A percentile compares a stretch with the other conserved stretches of the same genome.
These are phyloP conservation scores for Branchipolynoe longqiensis DNA, from an alignment of 2,888 invertebrate genomes.

Conservation along the genomic window DNA sequence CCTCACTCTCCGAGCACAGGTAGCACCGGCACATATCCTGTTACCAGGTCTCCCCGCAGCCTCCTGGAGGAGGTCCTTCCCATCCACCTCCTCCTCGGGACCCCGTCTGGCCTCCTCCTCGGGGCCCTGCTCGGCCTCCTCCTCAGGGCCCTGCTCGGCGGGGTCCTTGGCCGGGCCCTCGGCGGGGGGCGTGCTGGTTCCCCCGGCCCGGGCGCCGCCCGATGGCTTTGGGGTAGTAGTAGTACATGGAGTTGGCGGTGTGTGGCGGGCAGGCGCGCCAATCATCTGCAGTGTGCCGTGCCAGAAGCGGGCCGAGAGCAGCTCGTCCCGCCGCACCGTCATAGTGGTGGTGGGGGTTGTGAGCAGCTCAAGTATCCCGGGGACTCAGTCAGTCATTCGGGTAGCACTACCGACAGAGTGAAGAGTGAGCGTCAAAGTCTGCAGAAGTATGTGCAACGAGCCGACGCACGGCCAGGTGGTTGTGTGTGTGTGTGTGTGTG, in stretches of 20 bases:
- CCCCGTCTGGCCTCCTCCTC: too few relatives aligned
- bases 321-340: constrained; percentile 14
- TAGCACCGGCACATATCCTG: too few relatives aligned
- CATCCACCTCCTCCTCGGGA: too few relatives aligned
- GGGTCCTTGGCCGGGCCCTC: background rate
- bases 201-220: background rate
- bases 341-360: background rate
- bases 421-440: too few relatives aligned
- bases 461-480: too few relatives aligned
- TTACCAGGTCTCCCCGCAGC: too few relatives aligned
- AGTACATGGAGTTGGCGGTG: background rate
- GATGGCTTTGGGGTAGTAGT: background rate
- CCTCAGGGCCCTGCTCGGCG: background rate
- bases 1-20: too few relatives aligned
- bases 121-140: background rate
- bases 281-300: constrained; percentile 41
- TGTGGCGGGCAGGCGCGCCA: constrained; percentile 9
- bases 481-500: too few relatives aligned
- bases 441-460: too few relatives aligned
- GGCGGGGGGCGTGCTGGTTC: background rate
- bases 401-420: too few relatives aligned
- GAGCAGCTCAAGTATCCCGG: background rate
- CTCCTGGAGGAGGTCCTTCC: too few relatives aligned
- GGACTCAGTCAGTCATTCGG: too few relatives aligned
- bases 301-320: constrained; percentile 51